phyloP scores from a whole-genome alignment of 2,797 vertebrate genomes.

The Protosalanx chinensis region DNA sequence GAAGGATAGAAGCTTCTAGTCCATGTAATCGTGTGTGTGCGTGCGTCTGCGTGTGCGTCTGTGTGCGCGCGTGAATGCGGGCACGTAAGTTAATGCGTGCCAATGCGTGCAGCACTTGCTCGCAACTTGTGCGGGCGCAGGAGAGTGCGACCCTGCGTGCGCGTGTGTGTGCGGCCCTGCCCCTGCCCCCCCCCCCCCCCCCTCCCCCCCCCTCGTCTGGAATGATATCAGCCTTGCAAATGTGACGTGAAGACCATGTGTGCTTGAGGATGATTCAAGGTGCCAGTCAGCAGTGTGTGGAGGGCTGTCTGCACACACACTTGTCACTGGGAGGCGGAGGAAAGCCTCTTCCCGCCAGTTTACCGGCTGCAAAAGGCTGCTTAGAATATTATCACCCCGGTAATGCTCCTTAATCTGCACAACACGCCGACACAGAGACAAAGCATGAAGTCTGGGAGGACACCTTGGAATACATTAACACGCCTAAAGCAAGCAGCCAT shows the following conservation, averaged over 20 bases:
- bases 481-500: slow-evolving; percentile 25
- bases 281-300: slow-evolving; percentile 80
- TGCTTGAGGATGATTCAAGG: slow-evolving; percentile 87
- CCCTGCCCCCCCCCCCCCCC: background rate
- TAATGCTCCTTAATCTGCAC: slow-evolving; percentile 64
- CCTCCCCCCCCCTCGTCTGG: slow-evolving; percentile 62
- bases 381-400: slow-evolving; percentile 67
- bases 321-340: slow-evolving; percentile 73
- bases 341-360: slow-evolving; percentile 68
- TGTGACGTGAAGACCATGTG: slow-evolving; percentile 86
- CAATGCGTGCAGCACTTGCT: background rate
- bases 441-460: slow-evolving; percentile 54
- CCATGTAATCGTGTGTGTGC: slow-evolving; percentile 1
- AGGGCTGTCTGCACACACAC: slow-evolving; percentile 78
- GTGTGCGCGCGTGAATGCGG: background rate
- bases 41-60: slow-evolving; percentile 12
- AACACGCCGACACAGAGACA: slow-evolving; percentile 54
- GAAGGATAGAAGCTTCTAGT: slow-evolving; percentile 58
- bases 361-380: slow-evolving; percentile 58
- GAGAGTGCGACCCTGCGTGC: slow-evolving; percentile 23
- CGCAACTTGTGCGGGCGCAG: slow-evolving; percentile 10
- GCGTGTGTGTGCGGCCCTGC: slow-evolving; percentile 6
- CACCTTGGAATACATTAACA: slow-evolving; percentile 51
- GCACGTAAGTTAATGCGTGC: slow-evolving; percentile 4
- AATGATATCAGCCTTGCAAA: slow-evolving; percentile 84